Evolutionary conservation across 2,797 vertebrate species (phyloP).

Genomic region (Anguilla anguilla): DNA sequence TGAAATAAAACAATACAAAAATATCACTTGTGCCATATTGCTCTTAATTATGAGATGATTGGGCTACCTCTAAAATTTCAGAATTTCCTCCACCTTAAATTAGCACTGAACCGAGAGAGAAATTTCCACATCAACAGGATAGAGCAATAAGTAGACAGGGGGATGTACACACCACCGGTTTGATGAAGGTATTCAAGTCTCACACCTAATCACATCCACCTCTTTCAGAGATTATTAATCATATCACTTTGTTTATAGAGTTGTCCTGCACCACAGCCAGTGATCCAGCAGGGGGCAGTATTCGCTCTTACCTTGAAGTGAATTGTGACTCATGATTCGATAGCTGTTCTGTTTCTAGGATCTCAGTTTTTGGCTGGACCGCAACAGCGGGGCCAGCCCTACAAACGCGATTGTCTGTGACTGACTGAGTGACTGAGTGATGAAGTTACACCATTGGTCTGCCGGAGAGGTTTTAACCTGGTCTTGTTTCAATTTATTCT

Average conservation of each 20-base stretch:
- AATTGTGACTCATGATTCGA: neutral
- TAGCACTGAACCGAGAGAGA: neutral
- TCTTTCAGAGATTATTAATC: neutral
- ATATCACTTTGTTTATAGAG: neutral
- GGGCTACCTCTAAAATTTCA: neutral
- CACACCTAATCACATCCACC: neutral
- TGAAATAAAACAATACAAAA: neutral
- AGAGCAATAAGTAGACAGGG: neutral
- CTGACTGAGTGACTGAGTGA: too few species aligned
- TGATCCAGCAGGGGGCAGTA: neutral
- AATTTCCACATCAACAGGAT: neutral
- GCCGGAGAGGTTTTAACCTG: too few species aligned
- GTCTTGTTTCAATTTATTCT: neutral
- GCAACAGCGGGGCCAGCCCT: too few species aligned
- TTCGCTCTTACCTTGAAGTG: neutral
- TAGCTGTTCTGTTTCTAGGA: neutral
- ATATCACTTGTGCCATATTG: neutral
- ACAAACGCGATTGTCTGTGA: too few species aligned
- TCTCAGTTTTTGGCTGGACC: neutral
- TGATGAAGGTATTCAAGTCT: neutral
- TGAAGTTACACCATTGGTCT: too few species aligned
- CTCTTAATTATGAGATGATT: neutral
- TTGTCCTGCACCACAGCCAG: neutral
- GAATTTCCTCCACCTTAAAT: neutral
- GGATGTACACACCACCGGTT: neutral